Conservation (phyloP, 2,797 vertebrate species). For the Hoplostethus atlanticus region DNA sequence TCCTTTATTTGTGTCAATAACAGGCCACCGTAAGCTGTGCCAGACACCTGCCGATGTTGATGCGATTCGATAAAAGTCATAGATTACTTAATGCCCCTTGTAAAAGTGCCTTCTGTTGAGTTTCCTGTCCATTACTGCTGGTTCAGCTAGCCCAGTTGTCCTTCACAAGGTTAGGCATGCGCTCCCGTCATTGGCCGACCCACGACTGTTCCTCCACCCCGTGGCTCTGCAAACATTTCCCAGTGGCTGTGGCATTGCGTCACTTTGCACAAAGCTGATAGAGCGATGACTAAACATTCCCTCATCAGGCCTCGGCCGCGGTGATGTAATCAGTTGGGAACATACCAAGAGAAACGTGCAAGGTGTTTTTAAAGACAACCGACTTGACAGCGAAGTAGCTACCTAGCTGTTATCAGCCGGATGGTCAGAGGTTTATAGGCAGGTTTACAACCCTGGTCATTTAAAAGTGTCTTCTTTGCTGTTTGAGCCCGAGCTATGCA, state of each 20-base stretch:
- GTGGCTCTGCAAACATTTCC: conserved; percentile 66
- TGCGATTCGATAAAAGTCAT: too few relatives aligned
- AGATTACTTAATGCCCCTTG: too few relatives aligned
- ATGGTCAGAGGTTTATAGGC: conserved; percentile 7
- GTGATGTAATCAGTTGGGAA: conserved; percentile 74
- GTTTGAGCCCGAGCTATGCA: conserved; percentile 11
- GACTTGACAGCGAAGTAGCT: conserved; percentile 5
- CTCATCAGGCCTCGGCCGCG: conserved; percentile 60
- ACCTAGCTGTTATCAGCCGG: conserved; percentile 32
- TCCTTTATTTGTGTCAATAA: too few relatives aligned
- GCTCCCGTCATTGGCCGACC: conserved; percentile 31
- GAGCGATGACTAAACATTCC: conserved; percentile 64
- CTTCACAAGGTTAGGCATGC: conserved; percentile 37
- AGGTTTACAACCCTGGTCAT: conserved; percentile 24
- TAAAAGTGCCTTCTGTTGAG: not conserved
- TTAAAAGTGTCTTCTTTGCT: conserved; percentile 15
- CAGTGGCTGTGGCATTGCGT: conserved; percentile 53
- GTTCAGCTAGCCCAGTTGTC: not conserved
- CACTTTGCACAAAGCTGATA: conserved; percentile 59
- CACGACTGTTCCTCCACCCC: conserved; percentile 33
- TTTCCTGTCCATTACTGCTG: not conserved
- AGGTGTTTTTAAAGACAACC: conserved; percentile 37
- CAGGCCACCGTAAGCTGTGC: too few relatives aligned
- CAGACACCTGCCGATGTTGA: too few relatives aligned
- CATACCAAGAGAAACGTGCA: conserved; percentile 44